A percentile compares a stretch with the other conserved stretches of the same genome.
These are phyloP conservation scores for Streptopelia turtur DNA, from an alignment of 2,797 vertebrate species.

Conservation along the genomic window DNA sequence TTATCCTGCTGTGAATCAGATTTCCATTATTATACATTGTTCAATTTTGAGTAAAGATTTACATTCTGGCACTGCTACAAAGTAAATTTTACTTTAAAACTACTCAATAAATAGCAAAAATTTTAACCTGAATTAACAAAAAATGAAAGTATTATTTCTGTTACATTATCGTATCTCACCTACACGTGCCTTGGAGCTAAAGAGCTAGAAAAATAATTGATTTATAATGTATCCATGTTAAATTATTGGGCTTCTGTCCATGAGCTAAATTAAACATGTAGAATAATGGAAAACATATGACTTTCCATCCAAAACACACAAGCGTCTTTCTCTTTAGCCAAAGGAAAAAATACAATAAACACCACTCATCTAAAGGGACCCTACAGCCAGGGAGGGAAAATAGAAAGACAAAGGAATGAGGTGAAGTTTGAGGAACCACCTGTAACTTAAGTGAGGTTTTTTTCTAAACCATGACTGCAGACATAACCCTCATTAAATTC, in stretches of 20 bases:
- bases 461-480: neutral
- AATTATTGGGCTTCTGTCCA: slow-evolving; percentile 5
- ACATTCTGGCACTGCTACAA: neutral
- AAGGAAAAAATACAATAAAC: neutral
- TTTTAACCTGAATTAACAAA: neutral
- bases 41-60: neutral
- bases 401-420: neutral
- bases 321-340: neutral
- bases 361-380: neutral
- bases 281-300: slow-evolving; percentile 20
- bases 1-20: neutral
- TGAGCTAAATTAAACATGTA: slow-evolving; percentile 21
- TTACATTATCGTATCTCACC: neutral
- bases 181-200: neutral
- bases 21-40: neutral
- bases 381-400: neutral
- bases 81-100: slow-evolving; percentile 33
- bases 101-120: neutral
- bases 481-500: neutral
- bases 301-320: neutral
- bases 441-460: neutral
- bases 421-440: neutral
- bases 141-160: neutral
- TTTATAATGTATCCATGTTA: neutral
- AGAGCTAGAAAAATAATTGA: neutral